Evolutionary conservation across 2,113 vertebrate species (phyloP).

Genomic region (Mionectes macconnelli): DNA sequence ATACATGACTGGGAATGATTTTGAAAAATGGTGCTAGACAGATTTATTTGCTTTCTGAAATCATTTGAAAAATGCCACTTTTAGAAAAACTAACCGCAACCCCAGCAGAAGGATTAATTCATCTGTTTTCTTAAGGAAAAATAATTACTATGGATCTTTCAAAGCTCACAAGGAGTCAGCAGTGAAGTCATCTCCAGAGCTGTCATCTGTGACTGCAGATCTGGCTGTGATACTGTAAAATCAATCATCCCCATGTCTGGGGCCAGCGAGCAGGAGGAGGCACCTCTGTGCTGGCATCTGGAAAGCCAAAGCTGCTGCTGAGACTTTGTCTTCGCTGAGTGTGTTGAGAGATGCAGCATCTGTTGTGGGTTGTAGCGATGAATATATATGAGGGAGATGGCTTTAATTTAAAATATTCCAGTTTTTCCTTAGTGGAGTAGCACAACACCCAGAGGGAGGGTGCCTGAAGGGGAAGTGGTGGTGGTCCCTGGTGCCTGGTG

Average conservation of each 20-base stretch:
- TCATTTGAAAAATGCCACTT: background rate
- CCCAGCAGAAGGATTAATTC: background rate
- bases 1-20: background rate
- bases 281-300: background rate
- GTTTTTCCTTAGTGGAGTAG: background rate
- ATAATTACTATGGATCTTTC: background rate
- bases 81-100: background rate
- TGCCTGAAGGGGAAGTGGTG: background rate
- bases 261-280: background rate
- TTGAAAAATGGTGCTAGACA: background rate
- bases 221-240: constrained; percentile 6
- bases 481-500: background rate
- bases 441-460: background rate
- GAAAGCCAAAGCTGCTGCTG: background rate
- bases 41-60: background rate
- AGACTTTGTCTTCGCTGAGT: background rate
- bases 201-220: background rate
- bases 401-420: background rate
- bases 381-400: background rate
- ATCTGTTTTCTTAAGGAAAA: constrained; percentile 7
- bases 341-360: background rate
- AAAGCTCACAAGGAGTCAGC: background rate
- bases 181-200: background rate
- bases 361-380: background rate
- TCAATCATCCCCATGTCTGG: background rate